Percentiles rank a stretch among this genome's conserved stretches.
phyloP scores from a whole-genome alignment of 1,140 invertebrate species.

The Temnothorax longispinosus region DNA sequence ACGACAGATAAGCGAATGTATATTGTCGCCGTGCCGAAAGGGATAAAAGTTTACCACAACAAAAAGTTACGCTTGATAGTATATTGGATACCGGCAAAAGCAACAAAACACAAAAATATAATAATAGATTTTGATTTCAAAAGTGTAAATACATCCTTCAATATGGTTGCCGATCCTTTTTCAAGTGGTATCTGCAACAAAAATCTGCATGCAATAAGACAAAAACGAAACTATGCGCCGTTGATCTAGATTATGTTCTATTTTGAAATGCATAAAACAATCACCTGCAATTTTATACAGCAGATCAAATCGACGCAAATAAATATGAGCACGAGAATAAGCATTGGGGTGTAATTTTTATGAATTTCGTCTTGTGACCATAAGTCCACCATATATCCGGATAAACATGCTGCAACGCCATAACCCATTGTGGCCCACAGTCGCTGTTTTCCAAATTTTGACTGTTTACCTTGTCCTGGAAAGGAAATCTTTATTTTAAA shows the following conservation, averaged over 20 bases:
- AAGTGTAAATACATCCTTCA: conserved; percentile 88
- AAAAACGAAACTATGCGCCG: not conserved
- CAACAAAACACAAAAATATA: conserved; percentile 89
- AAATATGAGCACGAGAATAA: conserved; percentile 87
- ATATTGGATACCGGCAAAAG: conserved; percentile 89
- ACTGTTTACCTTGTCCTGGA: no score
- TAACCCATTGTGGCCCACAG: no score
- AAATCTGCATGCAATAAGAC: not conserved
- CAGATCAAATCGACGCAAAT: conserved; percentile 88
- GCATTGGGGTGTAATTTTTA: no score
- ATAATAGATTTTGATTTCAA: conserved; percentile 88
- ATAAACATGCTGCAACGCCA: no score
- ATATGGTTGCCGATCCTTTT: conserved; percentile 88
- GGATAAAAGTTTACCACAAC: conserved; percentile 88
- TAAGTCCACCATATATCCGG: no score
- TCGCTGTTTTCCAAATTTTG: no score
- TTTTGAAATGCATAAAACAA: conserved; percentile 15
- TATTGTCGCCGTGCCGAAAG: no score
- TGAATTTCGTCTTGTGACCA: no score
- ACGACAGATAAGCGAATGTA: no score
- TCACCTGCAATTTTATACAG: conserved; percentile 88
- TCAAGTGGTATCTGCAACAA: conserved; percentile 89
- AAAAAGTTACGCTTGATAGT: conserved; percentile 90
- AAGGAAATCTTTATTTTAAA: no score
- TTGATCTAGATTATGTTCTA: no score